Conservation (phyloP, 1,140 invertebrate genomes). For the Camponotus pennsylvanicus region DNA sequence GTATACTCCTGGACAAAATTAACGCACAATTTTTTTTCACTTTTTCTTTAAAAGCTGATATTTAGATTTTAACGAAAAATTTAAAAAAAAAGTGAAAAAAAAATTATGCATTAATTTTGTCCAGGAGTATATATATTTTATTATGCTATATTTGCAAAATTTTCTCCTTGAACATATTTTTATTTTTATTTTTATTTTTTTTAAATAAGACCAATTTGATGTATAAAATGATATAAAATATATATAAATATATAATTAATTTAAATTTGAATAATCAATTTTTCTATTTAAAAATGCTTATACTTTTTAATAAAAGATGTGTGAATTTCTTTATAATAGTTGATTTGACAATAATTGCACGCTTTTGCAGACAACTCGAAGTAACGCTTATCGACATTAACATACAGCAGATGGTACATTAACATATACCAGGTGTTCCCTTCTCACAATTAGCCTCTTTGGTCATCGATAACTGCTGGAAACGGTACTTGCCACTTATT, state of each 20-base stretch:
- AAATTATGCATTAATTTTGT: no score
- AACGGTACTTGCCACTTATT: constrained; percentile 85
- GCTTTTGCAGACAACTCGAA: neutral
- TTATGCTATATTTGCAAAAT: neutral
- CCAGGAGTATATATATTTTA: no score
- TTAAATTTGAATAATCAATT: neutral
- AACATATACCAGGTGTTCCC: neutral
- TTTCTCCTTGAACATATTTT: neutral
- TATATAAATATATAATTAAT: neutral
- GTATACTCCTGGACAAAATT: no score
- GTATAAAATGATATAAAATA: neutral
- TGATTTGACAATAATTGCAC: neutral
- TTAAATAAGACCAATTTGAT: neutral
- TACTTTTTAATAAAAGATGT: neutral
- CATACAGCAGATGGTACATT: no score
- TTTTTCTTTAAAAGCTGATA: no score
- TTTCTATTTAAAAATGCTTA: neutral
- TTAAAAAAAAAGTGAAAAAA: no score
- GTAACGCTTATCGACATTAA: neutral
- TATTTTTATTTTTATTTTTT: no score
- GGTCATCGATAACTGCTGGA: neutral
- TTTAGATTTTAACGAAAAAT: no score
- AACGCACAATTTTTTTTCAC: no score
- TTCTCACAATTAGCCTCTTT: neutral
- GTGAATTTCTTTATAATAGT: neutral